phyloP scores from a whole-genome alignment of 92 coral and sea anemone species.

The Actinernus sp. region DNA sequence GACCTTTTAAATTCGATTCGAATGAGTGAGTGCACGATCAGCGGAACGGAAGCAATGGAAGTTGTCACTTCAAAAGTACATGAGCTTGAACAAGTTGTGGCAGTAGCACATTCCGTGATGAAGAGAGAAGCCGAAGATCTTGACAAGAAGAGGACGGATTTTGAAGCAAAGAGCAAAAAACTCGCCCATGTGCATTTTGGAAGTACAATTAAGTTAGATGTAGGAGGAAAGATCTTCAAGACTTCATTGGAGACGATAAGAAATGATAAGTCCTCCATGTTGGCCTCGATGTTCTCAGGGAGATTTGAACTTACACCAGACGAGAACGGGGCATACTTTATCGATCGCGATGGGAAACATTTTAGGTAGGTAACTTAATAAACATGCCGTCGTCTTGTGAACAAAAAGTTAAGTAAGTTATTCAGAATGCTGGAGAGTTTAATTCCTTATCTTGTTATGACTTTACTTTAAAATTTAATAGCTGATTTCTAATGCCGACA shows the following conservation, averaged over 20 bases:
- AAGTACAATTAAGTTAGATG: too few species aligned
- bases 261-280: conserved; percentile 65
- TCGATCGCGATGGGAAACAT: conserved; percentile 70
- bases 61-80: conserved; percentile 4
- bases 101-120: conserved; percentile 22
- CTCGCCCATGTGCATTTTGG: too few species aligned
- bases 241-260: conserved; percentile 63
- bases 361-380: conserved; percentile 35
- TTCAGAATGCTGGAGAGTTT: too few species aligned
- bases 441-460: too few species aligned
- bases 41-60: too few species aligned
- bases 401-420: too few species aligned
- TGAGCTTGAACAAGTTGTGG: conserved; percentile 49
- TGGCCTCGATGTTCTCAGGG: conserved; percentile 77
- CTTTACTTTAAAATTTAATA: too few species aligned
- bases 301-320: conserved; percentile 51
- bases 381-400: too few species aligned
- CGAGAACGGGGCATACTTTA: conserved; percentile 68
- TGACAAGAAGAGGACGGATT: conserved; percentile 20
- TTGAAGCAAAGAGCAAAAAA: conserved; percentile 58
- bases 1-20: too few species aligned
- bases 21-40: too few species aligned
- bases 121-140: conserved; percentile 35
- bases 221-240: conserved; percentile 68
- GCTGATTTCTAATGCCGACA: too few species aligned